Evolutionary conservation across 2,113 vertebrate genomes (phyloP).

Genomic region (Nerophis ophidion): DNA sequence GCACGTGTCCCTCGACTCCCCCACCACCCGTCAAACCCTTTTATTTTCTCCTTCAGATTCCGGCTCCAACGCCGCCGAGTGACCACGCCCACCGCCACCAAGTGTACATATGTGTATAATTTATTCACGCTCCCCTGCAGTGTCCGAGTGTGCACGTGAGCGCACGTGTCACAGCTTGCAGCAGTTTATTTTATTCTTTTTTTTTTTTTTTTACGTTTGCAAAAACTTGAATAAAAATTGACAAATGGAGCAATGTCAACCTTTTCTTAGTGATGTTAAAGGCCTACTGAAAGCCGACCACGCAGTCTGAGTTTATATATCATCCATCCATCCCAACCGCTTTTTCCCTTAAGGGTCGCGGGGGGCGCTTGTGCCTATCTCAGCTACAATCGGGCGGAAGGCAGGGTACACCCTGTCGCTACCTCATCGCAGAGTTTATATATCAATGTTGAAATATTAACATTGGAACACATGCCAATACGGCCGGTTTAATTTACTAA

Average conservation of each 20-base stretch:
- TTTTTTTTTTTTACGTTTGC: background rate
- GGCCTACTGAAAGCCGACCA: too few species aligned
- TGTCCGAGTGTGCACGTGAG: slow-evolving; percentile 14
- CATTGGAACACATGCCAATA: too few species aligned
- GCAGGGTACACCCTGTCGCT: too few species aligned
- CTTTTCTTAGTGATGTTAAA: background rate
- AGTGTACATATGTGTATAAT: slow-evolving; percentile 74
- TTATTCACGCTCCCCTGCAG: slow-evolving; percentile 71
- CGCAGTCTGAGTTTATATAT: too few species aligned
- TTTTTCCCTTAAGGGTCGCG: too few species aligned
- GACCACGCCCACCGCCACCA: slow-evolving; percentile 50
- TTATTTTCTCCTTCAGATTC: slow-evolving; percentile 70
- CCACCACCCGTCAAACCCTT: background rate
- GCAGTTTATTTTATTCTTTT: background rate
- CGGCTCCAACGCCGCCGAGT: slow-evolving; percentile 81
- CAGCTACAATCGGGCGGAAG: too few species aligned
- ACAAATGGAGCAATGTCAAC: background rate
- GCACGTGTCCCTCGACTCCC: background rate
- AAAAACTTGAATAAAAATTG: background rate
- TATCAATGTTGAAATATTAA: too few species aligned
- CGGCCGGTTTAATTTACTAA: too few species aligned
- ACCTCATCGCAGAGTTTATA: too few species aligned
- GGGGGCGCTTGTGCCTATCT: too few species aligned
- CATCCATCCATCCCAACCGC: too few species aligned
- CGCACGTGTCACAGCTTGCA: background rate